phyloP scores from a whole-genome alignment of 2,797 vertebrate species.

The Jordanella pulchra region DNA sequence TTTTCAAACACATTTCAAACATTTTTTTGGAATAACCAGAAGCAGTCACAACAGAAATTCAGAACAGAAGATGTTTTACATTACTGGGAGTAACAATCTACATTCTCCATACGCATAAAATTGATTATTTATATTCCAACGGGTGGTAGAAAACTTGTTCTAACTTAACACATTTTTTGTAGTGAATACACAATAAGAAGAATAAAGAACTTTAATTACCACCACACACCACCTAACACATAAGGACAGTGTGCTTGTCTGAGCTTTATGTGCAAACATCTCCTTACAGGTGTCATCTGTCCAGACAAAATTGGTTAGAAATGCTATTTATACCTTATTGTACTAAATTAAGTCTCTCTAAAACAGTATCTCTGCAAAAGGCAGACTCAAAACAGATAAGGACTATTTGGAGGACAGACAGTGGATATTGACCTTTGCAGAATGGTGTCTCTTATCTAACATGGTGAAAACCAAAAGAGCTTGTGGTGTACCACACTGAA shows the following conservation, averaged over 20 bases:
- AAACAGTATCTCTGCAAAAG: not conserved
- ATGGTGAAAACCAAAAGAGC: too few relatives aligned
- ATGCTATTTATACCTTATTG: not conserved
- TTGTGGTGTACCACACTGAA: too few relatives aligned
- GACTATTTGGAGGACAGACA: too few relatives aligned
- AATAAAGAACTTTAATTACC: conserved; percentile 10
- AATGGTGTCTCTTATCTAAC: too few relatives aligned
- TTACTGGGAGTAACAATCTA: not conserved
- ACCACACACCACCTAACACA: too few relatives aligned
- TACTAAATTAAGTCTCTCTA: not conserved
- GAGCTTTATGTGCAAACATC: not conserved
- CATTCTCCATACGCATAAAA: not conserved
- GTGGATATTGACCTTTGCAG: too few relatives aligned
- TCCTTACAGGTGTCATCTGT: not conserved
- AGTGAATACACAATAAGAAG: not conserved
- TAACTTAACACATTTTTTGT: not conserved
- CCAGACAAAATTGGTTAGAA: too few relatives aligned
- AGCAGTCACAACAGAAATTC: not conserved
- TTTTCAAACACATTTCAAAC: not conserved
- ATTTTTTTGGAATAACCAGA: not conserved
- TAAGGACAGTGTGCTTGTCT: too few relatives aligned
- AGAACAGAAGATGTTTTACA: too few relatives aligned
- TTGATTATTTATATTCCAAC: not conserved
- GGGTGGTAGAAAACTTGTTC: not conserved
- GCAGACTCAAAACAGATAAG: too few relatives aligned